Evolutionary conservation across 2,113 vertebrate species (phyloP).

Genomic region (Glaucidium brasilianum): DNA sequence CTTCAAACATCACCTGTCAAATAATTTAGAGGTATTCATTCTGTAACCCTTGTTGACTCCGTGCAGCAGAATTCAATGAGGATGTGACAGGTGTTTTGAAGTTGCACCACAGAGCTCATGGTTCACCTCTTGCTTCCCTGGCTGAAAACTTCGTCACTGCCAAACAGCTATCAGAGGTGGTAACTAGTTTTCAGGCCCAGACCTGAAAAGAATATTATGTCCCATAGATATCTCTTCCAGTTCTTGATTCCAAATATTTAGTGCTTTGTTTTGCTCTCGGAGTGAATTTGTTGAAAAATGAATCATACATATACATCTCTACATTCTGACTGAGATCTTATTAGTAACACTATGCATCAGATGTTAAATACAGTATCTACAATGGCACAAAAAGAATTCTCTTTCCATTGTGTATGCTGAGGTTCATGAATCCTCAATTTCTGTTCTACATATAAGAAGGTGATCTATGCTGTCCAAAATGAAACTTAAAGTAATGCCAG

Average conservation of each 20-base stretch:
- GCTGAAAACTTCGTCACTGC: not conserved
- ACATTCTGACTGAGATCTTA: not conserved
- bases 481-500: not conserved
- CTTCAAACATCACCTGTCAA: not conserved
- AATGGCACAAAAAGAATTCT: not conserved
- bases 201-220: not conserved
- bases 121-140: not conserved
- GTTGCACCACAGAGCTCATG: not conserved
- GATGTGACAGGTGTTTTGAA: slow-evolving; percentile 8
- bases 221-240: not conserved
- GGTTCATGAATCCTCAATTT: not conserved
- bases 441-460: not conserved
- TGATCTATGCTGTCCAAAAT: not conserved
- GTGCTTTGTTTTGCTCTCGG: not conserved
- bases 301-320: not conserved
- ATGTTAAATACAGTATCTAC: not conserved
- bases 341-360: not conserved
- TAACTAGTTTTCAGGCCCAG: not conserved
- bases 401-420: not conserved
- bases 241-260: not conserved
- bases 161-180: not conserved
- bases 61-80: not conserved
- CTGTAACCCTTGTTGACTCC: not conserved
- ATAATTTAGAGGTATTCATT: not conserved
- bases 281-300: not conserved